phyloP scores from a whole-genome alignment of 2,797 vertebrate species.

The Taeniopygia guttata region DNA sequence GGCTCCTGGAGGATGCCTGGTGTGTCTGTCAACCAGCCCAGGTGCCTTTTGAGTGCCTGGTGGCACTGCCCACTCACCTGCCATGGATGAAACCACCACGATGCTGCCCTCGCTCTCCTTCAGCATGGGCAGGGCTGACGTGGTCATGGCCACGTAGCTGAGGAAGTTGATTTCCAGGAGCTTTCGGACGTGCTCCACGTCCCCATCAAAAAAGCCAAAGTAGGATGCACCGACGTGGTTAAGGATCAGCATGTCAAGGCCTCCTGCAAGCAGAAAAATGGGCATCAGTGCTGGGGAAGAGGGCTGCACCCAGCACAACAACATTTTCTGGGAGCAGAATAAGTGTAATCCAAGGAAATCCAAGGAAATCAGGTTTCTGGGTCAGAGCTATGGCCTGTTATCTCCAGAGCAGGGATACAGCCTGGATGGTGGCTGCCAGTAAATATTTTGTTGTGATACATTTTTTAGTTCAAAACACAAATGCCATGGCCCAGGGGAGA shows the following conservation, averaged over 20 bases:
- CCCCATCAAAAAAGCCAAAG: conserved; percentile 55
- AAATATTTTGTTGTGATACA: not conserved
- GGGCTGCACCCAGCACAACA: not conserved
- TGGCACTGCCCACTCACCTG: conserved; percentile 62
- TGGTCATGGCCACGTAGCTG: conserved; percentile 72
- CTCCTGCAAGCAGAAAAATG: conserved; percentile 60
- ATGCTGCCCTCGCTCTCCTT: conserved; percentile 76
- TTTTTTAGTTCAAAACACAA: not conserved
- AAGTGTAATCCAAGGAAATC: not conserved
- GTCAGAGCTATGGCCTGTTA: not conserved
- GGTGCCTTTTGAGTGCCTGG: not conserved
- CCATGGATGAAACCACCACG: conserved; percentile 74
- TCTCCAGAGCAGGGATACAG: not conserved
- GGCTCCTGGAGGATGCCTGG: not conserved
- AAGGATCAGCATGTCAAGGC: conserved; percentile 79
- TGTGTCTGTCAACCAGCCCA: not conserved
- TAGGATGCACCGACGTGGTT: conserved; percentile 62
- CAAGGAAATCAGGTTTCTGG: not conserved
- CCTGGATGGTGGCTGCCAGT: not conserved
- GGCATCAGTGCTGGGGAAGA: not conserved
- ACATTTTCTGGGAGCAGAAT: not conserved
- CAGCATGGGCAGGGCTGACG: conserved; percentile 74
- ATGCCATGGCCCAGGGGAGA: not conserved
- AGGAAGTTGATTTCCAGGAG: conserved; percentile 75
- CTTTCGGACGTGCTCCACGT: conserved; percentile 45